These are phyloP conservation scores for Cynoglossus semilaevis DNA, from an alignment of 2,113 vertebrate genomes.

Conservation along the genomic window DNA sequence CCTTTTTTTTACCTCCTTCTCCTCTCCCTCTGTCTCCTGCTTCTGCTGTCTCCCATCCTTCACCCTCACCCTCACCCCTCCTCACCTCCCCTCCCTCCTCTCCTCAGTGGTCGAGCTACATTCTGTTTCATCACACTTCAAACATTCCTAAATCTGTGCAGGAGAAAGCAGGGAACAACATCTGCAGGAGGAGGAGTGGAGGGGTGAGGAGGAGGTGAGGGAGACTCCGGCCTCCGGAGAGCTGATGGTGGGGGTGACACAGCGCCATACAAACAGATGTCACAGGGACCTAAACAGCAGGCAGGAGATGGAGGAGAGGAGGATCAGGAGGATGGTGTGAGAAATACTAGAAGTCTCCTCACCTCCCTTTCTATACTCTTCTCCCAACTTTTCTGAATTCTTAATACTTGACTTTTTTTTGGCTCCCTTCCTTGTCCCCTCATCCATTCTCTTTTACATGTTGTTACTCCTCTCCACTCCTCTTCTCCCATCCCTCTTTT, in stretches of 20 bases:
- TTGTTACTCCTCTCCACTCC: no score
- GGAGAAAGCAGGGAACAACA: slow-evolving; percentile 90
- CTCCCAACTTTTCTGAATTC: no score
- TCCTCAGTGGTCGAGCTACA: slow-evolving; percentile 86
- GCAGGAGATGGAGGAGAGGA: slow-evolving; percentile 68
- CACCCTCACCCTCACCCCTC: slow-evolving; percentile 38
- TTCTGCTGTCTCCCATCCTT: slow-evolving; percentile 30
- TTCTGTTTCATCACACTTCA: slow-evolving; percentile 99
- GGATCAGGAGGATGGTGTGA: slow-evolving; percentile 13
- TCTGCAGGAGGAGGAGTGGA: slow-evolving; percentile 82
- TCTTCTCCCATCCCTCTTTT: no score
- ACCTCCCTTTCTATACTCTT: no score
- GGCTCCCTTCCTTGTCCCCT: no score
- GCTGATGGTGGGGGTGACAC: slow-evolving; percentile 22
- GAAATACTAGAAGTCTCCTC: no score
- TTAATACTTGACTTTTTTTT: no score
- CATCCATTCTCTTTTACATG: no score
- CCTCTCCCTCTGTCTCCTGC: no score
- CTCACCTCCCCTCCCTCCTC: slow-evolving; percentile 66
- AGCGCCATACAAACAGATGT: slow-evolving; percentile 91
- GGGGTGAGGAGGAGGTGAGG: slow-evolving; percentile 7
- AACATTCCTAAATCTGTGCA: slow-evolving; percentile 86
- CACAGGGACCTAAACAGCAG: slow-evolving; percentile 81
- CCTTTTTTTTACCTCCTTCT: neutral
- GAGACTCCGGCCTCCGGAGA: slow-evolving; percentile 74